Percentiles rank a stretch among this genome's conserved stretches.
These are phyloP conservation scores for Pristionchus exspectatus DNA, from an alignment of 2,888 invertebrate species.

Conservation along the genomic window DNA sequence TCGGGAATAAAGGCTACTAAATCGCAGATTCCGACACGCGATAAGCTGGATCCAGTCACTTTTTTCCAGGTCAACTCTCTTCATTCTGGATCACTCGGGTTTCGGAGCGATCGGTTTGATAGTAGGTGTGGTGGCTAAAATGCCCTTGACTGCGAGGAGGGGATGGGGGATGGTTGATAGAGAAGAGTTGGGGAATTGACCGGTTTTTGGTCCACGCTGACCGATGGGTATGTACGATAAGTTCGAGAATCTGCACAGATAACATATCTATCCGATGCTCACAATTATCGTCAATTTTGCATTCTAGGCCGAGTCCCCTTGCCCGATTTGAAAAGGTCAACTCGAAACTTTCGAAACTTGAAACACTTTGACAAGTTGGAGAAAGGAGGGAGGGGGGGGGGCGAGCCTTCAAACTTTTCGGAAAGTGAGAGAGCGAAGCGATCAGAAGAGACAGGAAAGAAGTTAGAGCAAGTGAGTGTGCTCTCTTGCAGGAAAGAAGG, in stretches of 20 bases:
- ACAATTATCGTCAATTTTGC: no score
- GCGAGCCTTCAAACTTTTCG: background rate
- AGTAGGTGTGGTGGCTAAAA: background rate
- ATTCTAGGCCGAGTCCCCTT: background rate
- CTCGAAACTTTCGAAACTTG: background rate
- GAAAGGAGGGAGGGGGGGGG: background rate
- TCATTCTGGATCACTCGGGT: background rate
- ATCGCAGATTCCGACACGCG: background rate
- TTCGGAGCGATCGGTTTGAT: background rate
- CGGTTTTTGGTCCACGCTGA: conserved; percentile 23
- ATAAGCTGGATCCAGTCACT: conserved; percentile 1
- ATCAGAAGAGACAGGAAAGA: background rate
- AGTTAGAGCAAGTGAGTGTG: background rate
- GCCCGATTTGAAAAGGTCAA: background rate
- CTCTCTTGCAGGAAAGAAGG: background rate
- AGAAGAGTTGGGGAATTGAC: conserved; percentile 27
- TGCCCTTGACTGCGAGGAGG: conserved; percentile 24
- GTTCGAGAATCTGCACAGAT: background rate
- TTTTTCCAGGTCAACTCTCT: conserved; percentile 21
- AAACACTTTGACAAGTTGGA: background rate
- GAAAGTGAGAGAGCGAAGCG: background rate
- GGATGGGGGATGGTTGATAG: background rate
- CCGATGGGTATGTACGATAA: conserved; percentile 16
- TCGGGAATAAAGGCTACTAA: background rate
- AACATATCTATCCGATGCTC: background rate